Conservation (phyloP, 2,797 vertebrate genomes). For the Antennarius maculatus region DNA sequence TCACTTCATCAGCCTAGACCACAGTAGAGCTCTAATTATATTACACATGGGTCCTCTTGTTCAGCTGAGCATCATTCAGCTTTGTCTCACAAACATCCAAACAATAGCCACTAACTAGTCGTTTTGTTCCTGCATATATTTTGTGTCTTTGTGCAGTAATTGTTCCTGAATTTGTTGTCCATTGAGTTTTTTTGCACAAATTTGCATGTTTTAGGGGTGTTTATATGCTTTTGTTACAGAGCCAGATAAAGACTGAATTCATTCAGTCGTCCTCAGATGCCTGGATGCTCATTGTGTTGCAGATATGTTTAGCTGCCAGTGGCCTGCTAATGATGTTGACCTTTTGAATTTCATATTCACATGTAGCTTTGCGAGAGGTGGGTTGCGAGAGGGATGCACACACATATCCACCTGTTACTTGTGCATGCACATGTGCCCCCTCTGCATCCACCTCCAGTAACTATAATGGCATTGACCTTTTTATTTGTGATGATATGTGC, state of each 20-base stretch:
- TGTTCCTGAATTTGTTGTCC: slow-evolving; percentile 40
- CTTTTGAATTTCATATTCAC: slow-evolving; percentile 76
- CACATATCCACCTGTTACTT: slow-evolving; percentile 25
- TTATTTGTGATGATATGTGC: slow-evolving; percentile 75
- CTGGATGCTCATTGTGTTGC: slow-evolving; percentile 33
- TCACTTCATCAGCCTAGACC: slow-evolving; percentile 48
- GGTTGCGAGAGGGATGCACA: slow-evolving; percentile 19
- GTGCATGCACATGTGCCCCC: slow-evolving; percentile 29
- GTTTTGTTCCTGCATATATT: slow-evolving; percentile 30
- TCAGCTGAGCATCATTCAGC: slow-evolving; percentile 48
- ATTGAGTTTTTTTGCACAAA: slow-evolving; percentile 12
- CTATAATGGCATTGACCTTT: slow-evolving; percentile 85
- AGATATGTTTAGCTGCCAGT: slow-evolving; percentile 51
- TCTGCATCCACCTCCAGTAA: slow-evolving; percentile 52
- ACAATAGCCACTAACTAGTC: slow-evolving; percentile 51
- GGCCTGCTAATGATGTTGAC: slow-evolving; percentile 82
- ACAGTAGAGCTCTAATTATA: slow-evolving; percentile 55
- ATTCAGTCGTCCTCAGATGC: slow-evolving; percentile 48
- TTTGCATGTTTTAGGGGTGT: slow-evolving; percentile 17
- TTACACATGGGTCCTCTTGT: slow-evolving; percentile 26
- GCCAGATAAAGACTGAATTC: slow-evolving; percentile 48
- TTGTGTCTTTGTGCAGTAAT: slow-evolving; percentile 6
- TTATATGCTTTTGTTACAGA: slow-evolving; percentile 24
- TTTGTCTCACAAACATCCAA: slow-evolving; percentile 25
- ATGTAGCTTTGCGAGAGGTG: slow-evolving; percentile 53